Evolutionary conservation across 1,140 invertebrate species (phyloP), one percentile per base, ranked within the genome.

Genomic region (Cotesia typhae): DNA sequence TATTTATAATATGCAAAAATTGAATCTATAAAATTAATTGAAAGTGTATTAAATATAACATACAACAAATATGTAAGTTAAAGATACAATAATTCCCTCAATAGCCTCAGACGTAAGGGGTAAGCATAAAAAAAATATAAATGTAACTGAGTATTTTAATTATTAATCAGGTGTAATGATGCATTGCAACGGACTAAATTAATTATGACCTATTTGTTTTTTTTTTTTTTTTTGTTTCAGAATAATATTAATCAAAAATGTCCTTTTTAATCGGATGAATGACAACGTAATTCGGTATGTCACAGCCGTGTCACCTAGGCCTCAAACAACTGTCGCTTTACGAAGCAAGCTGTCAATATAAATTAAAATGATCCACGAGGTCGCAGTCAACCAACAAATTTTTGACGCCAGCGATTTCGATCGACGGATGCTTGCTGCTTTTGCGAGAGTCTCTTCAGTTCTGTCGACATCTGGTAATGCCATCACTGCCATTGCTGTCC

Each of bases 311-410:
- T 66, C 64, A 66, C 41, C 64, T 10, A 38, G 28, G 63, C 55
- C 63, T 47, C 63, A 10, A 35, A 57, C 65, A 51, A 65, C 63
- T 72, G 71, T 67, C 71, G 57, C 59, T 51, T 47, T 28, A 37
- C 9, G 64, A 72, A 72, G 35, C 71, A 64, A 66, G 64, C 71
- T 72, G 71, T 61, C 53, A 61, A 72, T 72, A 67, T 72, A 64
- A 52, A 67, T 72, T 72, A 57, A 28, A 71, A 67, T 67, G 63
- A 70, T 51, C 66, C 66, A 67, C 51, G 66, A 53, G 66, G 52
- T 67, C 52, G 28, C 51, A 67, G 35, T 12, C 10, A 53, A 53
- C 51, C 66, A 51, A 55, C 51, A 37, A 67, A 55, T 53, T 55
- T 55, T 35, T 17, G 12, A 53, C 6, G 12, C 14, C 66, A 53